These are phyloP conservation scores for Rhadinocentrus ornatus DNA, from an alignment of 2,797 vertebrate genomes.

Conservation along the genomic window DNA sequence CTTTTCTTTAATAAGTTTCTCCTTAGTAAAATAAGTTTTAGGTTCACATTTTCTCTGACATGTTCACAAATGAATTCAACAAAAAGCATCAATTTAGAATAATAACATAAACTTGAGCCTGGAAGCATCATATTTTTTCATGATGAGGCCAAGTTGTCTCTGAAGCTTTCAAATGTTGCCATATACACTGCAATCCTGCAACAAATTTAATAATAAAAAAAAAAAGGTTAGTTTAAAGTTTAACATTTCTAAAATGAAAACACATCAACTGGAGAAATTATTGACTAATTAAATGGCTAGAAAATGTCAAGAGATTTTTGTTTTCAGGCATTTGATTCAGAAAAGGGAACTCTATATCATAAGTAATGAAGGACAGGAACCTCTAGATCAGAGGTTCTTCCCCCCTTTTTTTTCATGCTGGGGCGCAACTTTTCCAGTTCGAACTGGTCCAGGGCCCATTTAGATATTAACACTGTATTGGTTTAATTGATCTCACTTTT, in stretches of 20 bases:
- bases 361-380: neutral
- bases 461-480: too few relatives aligned
- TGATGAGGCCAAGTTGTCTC: neutral
- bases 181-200: constrained; percentile 20
- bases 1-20: neutral
- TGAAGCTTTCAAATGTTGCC: constrained; percentile 28
- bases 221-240: neutral
- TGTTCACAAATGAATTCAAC: neutral
- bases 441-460: too few relatives aligned
- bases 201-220: constrained; percentile 7
- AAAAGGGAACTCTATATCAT: neutral
- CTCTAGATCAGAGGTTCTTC: too few relatives aligned
- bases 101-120: neutral
- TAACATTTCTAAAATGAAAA: neutral
- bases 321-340: neutral
- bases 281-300: too few relatives aligned
- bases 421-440: too few relatives aligned
- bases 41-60: neutral
- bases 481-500: too few relatives aligned
- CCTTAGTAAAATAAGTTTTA: neutral
- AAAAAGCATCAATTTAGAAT: neutral
- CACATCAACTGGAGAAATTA: too few relatives aligned
- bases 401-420: too few relatives aligned
- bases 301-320: too few relatives aligned
- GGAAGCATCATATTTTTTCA: neutral